Conservation (phyloP, 2,113 vertebrate genomes). For the Chelonoidis abingdonii region DNA sequence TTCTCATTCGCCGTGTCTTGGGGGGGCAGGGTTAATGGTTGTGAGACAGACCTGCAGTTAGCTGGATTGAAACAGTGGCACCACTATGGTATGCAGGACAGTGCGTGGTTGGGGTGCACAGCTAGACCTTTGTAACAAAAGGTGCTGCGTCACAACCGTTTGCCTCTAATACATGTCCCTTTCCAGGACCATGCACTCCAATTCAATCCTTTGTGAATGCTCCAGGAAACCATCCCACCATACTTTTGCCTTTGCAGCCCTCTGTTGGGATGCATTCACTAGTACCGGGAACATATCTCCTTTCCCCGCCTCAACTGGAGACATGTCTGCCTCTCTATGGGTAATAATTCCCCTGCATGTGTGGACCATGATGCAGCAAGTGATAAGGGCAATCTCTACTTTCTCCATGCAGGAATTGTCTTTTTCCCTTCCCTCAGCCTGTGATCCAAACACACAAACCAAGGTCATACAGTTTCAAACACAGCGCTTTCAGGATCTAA, state of each 20-base stretch:
- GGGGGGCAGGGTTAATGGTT: neutral
- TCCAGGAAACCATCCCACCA: neutral
- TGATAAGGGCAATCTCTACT: neutral
- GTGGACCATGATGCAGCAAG: neutral
- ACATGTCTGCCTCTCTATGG: neutral
- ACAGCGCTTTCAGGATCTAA: conserved; percentile 49
- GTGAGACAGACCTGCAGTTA: neutral
- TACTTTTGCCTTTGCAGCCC: neutral
- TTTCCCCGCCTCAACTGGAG: neutral
- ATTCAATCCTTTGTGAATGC: neutral
- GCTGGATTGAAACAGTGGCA: neutral
- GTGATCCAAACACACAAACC: conserved; percentile 68
- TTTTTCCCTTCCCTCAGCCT: neutral
- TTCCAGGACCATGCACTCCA: neutral
- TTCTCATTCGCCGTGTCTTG: neutral
- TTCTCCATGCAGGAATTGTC: neutral
- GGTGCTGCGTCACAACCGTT: neutral
- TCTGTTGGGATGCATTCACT: neutral
- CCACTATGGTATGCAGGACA: neutral
- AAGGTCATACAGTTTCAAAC: conserved; percentile 75
- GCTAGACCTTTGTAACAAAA: neutral
- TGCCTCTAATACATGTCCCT: neutral
- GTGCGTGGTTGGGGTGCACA: neutral
- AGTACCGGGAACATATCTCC: neutral
- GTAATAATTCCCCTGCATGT: neutral